phyloP scores from a whole-genome alignment of 2,888 invertebrate species.

The Dendrolimus houi region DNA sequence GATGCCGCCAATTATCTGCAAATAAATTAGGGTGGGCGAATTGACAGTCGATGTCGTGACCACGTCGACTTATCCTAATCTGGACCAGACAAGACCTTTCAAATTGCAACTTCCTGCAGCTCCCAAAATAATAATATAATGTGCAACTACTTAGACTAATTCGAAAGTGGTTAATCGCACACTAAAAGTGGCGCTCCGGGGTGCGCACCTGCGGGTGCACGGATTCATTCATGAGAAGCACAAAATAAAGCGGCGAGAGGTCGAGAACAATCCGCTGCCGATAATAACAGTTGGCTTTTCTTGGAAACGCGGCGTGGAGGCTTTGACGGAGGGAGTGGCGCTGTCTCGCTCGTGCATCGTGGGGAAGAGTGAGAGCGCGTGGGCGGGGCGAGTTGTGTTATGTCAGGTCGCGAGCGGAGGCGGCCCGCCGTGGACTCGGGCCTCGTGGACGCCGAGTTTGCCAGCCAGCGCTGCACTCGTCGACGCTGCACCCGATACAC shows the following conservation, averaged over 20 bases:
- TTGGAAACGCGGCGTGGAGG: slow-evolving; percentile 63
- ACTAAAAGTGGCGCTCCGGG: slow-evolving; percentile 55
- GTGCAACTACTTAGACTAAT: slow-evolving; percentile 45
- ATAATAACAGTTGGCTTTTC: slow-evolving; percentile 74
- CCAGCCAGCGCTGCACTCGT: slow-evolving; percentile 39
- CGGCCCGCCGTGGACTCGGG: slow-evolving; percentile 30
- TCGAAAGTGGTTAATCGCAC: slow-evolving; percentile 57
- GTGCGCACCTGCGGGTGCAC: slow-evolving; percentile 61
- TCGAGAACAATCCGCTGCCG: slow-evolving; percentile 63
- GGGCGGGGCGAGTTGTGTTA: slow-evolving; percentile 62
- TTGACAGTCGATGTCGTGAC: slow-evolving; percentile 32
- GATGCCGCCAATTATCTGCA: slow-evolving; percentile 37
- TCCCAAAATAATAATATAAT: slow-evolving; percentile 51
- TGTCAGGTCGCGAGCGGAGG: slow-evolving; percentile 58
- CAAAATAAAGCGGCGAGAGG: slow-evolving; percentile 49
- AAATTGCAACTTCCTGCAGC: slow-evolving; percentile 59
- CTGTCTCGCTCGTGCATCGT: slow-evolving; percentile 45
- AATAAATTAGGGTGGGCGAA: slow-evolving; percentile 29
- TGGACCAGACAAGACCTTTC: slow-evolving; percentile 43
- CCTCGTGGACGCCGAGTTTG: slow-evolving; percentile 33
- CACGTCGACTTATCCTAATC: slow-evolving; percentile 33
- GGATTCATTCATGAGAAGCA: slow-evolving; percentile 66
- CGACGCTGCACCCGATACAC: slow-evolving; percentile 37
- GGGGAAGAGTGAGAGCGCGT: slow-evolving; percentile 54
- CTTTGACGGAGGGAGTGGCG: slow-evolving; percentile 55